Evolutionary conservation across 1,140 invertebrate genomes (phyloP).

Genomic region (Gerris buenoi): DNA sequence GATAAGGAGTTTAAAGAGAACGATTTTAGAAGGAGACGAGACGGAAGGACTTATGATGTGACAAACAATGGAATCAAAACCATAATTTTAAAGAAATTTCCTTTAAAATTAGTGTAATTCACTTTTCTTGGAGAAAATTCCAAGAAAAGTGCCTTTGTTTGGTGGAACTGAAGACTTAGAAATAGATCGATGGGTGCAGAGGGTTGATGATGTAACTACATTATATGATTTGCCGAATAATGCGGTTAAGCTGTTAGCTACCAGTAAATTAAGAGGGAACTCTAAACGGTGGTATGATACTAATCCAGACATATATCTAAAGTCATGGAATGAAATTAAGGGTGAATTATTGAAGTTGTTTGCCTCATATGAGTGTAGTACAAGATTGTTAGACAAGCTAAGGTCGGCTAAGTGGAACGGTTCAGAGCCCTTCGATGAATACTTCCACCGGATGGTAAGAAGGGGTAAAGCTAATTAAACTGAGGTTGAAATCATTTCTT

Average conservation of each 20-base stretch:
- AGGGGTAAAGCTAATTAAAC: no score
- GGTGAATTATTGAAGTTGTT: background rate
- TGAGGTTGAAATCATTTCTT: no score
- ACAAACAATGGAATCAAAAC: no score
- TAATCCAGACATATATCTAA: background rate
- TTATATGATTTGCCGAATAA: background rate
- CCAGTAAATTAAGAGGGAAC: background rate
- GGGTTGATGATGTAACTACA: background rate
- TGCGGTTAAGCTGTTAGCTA: background rate
- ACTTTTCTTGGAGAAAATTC: no score
- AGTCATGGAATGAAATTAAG: background rate
- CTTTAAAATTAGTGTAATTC: no score
- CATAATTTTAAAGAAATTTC: no score
- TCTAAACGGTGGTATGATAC: background rate
- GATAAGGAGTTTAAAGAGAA: no score
- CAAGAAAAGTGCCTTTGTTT: background rate
- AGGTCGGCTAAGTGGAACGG: background rate
- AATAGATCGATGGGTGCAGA: background rate
- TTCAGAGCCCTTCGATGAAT: background rate
- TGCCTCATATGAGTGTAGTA: background rate
- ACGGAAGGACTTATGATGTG: no score
- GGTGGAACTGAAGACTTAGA: background rate
- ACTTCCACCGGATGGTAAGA: no score
- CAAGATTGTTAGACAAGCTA: background rate
- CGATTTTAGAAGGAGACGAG: no score